These are phyloP conservation scores for Plectus sambesii DNA, from an alignment of 1,140 invertebrate species.

Conservation along the genomic window DNA sequence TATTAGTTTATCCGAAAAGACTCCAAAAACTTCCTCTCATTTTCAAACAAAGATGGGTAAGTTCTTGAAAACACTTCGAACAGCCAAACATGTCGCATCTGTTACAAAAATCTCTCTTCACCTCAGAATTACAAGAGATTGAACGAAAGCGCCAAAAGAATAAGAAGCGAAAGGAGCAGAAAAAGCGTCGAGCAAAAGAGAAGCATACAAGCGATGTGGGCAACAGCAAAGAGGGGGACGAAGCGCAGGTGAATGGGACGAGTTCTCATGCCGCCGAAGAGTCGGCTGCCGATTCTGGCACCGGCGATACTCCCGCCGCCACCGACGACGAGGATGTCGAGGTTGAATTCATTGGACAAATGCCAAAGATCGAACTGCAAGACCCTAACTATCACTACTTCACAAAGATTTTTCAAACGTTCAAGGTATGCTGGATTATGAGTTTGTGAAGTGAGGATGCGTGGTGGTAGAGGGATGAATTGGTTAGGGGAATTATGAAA, in stretches of 20 bases:
- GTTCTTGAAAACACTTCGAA: no score
- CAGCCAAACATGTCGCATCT: no score
- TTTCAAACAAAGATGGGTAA: no score
- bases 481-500: slow-evolving; percentile 1
- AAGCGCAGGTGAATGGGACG: slow-evolving; percentile 15
- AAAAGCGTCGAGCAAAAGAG: slow-evolving; percentile 9
- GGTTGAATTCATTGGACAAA: slow-evolving; percentile 39
- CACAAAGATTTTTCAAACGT: slow-evolving; percentile 36
- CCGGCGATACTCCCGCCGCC: not conserved
- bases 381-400: slow-evolving; percentile 40
- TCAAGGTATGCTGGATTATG: slow-evolving; percentile 28
- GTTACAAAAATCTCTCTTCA: no score
- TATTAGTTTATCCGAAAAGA: no score
- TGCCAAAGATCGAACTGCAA: slow-evolving; percentile 27
- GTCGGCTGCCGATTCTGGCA: not conserved
- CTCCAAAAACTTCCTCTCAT: no score
- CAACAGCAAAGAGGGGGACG: slow-evolving; percentile 6
- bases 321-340: slow-evolving; percentile 27
- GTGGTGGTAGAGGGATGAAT: slow-evolving; percentile 10
- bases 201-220: slow-evolving; percentile 6
- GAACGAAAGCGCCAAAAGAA: slow-evolving; percentile 36
- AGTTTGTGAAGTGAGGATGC: slow-evolving; percentile 24
- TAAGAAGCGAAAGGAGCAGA: slow-evolving; percentile 41
- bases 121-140: slow-evolving; percentile 43
- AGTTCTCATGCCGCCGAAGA: slow-evolving; percentile 20